Conservation (phyloP, 2,888 invertebrate genomes). For the Leucoptera coffeella region DNA sequence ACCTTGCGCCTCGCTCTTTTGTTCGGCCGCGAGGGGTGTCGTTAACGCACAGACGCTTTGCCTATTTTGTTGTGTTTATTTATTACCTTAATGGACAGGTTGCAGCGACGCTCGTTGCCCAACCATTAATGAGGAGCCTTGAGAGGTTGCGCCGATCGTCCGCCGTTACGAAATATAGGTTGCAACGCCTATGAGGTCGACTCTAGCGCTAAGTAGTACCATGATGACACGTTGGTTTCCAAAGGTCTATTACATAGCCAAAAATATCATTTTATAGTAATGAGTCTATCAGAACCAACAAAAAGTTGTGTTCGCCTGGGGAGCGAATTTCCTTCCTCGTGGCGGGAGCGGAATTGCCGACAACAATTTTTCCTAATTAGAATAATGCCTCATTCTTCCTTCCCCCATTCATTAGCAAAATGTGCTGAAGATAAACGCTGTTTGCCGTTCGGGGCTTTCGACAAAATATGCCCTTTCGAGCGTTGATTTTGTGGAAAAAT, state of each 20-base stretch:
- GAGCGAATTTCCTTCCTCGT: too few relatives aligned
- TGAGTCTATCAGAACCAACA: too few relatives aligned
- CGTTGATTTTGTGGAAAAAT: slow-evolving; percentile 22
- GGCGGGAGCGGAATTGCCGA: slow-evolving; percentile 1
- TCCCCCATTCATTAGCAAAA: slow-evolving; percentile 43
- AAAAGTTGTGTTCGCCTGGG: too few relatives aligned
- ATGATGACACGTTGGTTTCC: too few relatives aligned
- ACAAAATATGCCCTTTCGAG: slow-evolving; percentile 26
- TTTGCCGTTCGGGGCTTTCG: slow-evolving; percentile 23
- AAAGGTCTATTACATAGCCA: too few relatives aligned
- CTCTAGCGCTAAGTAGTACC: too few relatives aligned
- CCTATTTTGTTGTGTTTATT: slow-evolving; percentile 32
- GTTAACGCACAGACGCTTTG: slow-evolving; percentile 22
- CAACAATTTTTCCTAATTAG: slow-evolving; percentile 40
- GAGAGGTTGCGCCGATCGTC: too few relatives aligned
- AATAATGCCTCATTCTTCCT: slow-evolving; percentile 39
- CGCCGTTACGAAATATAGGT: too few relatives aligned
- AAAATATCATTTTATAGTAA: too few relatives aligned
- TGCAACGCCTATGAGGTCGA: too few relatives aligned
- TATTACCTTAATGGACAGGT: slow-evolving; percentile 44
- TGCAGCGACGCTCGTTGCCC: slow-evolving; percentile 15
- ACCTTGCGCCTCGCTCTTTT: slow-evolving; percentile 21
- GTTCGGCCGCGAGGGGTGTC: slow-evolving; percentile 26
- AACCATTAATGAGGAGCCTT: background rate
- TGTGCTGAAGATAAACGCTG: slow-evolving; percentile 44